Evolutionary conservation across 2,797 vertebrate species (phyloP), one percentile per base, ranked within the genome.

Genomic region (Acanthurus lineatus): DNA sequence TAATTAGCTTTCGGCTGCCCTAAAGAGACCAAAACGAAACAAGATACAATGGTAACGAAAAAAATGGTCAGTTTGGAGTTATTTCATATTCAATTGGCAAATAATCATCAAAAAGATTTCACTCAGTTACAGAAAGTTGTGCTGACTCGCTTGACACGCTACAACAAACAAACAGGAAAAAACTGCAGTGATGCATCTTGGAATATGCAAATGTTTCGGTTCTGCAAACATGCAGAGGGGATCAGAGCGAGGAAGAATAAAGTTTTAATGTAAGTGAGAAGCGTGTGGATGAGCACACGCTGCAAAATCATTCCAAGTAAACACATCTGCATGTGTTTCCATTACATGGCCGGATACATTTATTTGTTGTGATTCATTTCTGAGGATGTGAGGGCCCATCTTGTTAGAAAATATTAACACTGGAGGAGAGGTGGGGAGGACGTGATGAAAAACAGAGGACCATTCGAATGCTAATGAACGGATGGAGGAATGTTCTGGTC

Each of bases 291-390:
- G 65, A 77, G 71, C 69, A 44, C 48, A 59, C 2, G 14, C 51
- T 70, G 82, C 78, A 59, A 57, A 89, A 73, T 58, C 32, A 5
- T 38, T 76, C 44, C 53, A 53, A 73, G 52, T 40, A 47, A 76
- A 84, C 52, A 81, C 77, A 86, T 88, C 76, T 79, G 86, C 74
- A 83, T 78, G 77, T 54, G 76, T 48, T 86, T 75, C 54, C 67
- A 62, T 81, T 73, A 72, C 71, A 69, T 75, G 63, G 56, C 45
- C n/a, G 28, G 78, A 79, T 73, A 74, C 22, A 65, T 65, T 72
- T 76, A 71, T 66, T 86, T 67, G 71, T 65, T 63, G 63, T 80
- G 74, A 63, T 78, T 70, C 82, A 84, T 87, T 86, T 59, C 80
- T 88, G 69, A 81, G 82, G 71, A 62, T 35, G 61, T 54, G 77